Evolutionary conservation across 1,140 invertebrate species (phyloP).

Genomic region (Heliconius hermathena): DNA sequence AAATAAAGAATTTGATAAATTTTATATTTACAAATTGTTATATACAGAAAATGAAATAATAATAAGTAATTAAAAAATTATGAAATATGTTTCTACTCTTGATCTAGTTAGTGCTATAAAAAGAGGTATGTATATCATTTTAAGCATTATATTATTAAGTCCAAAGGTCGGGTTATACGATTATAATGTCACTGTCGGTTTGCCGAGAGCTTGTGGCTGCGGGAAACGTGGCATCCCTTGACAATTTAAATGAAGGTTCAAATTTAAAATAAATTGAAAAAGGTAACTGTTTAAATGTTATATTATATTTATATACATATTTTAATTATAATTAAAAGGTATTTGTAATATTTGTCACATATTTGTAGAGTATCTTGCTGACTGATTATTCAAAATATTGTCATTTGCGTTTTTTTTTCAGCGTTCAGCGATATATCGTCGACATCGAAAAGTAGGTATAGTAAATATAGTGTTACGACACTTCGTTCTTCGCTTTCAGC

Average conservation of each 20-base stretch:
- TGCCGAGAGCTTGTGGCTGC: not conserved
- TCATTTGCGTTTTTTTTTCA: too few relatives aligned
- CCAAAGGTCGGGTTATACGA: slow-evolving; percentile 13
- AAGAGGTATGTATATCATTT: not conserved
- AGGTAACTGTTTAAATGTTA: not conserved
- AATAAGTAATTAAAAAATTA: not conserved
- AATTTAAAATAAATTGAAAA: not conserved
- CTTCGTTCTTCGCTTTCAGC: too few relatives aligned
- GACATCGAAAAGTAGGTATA: too few relatives aligned
- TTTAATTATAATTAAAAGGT: not conserved
- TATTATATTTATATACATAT: not conserved
- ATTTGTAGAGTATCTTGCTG: not conserved
- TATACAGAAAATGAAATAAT: not conserved
- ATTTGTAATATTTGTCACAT: too few relatives aligned
- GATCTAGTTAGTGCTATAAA: not conserved
- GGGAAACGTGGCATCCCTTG: not conserved
- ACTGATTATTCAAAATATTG: not conserved
- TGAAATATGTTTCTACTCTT: not conserved
- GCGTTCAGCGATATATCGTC: too few relatives aligned
- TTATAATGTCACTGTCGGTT: slow-evolving; percentile 15
- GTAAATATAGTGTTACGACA: too few relatives aligned
- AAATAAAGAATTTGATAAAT: too few relatives aligned
- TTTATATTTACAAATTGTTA: too few relatives aligned
- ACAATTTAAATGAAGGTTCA: slow-evolving; percentile 7
- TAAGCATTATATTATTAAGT: not conserved